These are phyloP conservation scores for Loriculus beryllinus DNA, from an alignment of 2,797 vertebrate species.

Conservation along the genomic window DNA sequence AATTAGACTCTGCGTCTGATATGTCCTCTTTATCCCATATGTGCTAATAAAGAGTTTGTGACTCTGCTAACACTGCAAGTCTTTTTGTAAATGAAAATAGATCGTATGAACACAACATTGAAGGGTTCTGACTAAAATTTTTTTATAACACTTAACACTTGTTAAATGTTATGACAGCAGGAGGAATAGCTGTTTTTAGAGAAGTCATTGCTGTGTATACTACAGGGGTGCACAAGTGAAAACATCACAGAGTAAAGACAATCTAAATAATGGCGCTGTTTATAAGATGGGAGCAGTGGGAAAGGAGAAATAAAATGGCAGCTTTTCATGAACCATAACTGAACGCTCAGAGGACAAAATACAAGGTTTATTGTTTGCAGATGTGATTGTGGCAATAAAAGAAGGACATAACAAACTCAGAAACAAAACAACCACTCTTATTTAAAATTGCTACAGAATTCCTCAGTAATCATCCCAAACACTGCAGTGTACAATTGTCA, in stretches of 20 bases:
- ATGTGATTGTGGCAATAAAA: constrained; percentile 42
- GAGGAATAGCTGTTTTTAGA: neutral
- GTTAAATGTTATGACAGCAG: neutral
- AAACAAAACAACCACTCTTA: constrained; percentile 9
- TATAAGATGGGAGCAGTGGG: constrained; percentile 2
- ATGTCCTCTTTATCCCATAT: neutral
- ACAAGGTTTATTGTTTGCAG: constrained; percentile 56
- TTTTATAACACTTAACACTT: neutral
- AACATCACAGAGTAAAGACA: neutral
- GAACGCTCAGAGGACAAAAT: constrained; percentile 21
- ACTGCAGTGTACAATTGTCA: neutral
- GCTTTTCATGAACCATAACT: constrained; percentile 16
- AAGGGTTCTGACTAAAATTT: neutral
- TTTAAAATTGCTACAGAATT: constrained; percentile 19
- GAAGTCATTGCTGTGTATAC: neutral
- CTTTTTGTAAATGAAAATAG: neutral
- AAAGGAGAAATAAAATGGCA: constrained; percentile 47
- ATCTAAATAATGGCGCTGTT: neutral
- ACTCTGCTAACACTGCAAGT: neutral
- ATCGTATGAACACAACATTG: neutral
- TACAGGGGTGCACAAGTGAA: neutral
- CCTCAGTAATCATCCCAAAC: neutral
- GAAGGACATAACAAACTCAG: neutral
- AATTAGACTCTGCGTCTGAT: neutral
- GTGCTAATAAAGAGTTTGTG: neutral